These are phyloP conservation scores for Carabus problematicus DNA, from an alignment of 2,888 invertebrate species.

Conservation along the genomic window DNA sequence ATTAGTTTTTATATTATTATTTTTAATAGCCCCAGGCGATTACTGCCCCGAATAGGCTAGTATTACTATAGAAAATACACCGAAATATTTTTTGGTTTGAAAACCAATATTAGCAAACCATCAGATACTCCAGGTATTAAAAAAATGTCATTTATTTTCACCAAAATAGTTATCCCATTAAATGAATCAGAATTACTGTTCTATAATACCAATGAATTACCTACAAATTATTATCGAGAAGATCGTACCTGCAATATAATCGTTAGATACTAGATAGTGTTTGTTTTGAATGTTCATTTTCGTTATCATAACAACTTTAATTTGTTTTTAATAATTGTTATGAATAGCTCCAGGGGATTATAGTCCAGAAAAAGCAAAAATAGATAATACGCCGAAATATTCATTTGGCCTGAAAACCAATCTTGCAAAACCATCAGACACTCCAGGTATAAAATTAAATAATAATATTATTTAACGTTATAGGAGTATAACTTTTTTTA, in stretches of 20 bases:
- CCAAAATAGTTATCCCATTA: no score
- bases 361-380: slow-evolving; percentile 77
- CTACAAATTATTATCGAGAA: no score
- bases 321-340: no score
- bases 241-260: not conserved
- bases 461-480: slow-evolving; percentile 21
- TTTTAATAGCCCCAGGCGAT: slow-evolving; percentile 4
- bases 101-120: slow-evolving; percentile 62
- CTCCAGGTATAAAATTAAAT: slow-evolving; percentile 65
- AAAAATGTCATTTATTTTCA: no score
- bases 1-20: slow-evolving; percentile 2
- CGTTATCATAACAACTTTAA: slow-evolving; percentile 4
- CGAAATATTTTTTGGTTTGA: slow-evolving; percentile 70
- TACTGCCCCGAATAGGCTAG: slow-evolving; percentile 7
- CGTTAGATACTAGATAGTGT: not conserved
- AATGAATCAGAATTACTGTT: no score
- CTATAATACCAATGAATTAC: no score
- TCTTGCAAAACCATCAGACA: slow-evolving; percentile 66
- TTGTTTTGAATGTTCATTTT: slow-evolving; percentile 9
- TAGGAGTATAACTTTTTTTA: slow-evolving; percentile 26
- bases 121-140: slow-evolving; percentile 66
- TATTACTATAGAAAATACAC: slow-evolving; percentile 62
- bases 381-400: slow-evolving; percentile 70
- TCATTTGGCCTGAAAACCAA: slow-evolving; percentile 76
- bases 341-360: slow-evolving; percentile 82